Conservation (phyloP, 1,140 invertebrate genomes). For the Ostrea edulis region DNA sequence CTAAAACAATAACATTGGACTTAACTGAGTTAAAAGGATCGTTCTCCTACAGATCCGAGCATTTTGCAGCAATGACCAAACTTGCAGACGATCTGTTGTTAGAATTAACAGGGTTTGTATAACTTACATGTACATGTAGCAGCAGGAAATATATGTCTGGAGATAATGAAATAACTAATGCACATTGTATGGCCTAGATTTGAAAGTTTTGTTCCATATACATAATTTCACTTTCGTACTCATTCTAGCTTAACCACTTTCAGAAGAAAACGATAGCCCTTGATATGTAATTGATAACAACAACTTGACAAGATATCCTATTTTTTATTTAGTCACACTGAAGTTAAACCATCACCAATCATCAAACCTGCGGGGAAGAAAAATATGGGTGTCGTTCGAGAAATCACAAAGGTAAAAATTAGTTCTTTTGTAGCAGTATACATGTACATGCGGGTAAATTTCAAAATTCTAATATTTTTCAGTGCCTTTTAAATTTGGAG, state of each 20-base stretch:
- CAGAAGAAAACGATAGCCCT: not conserved
- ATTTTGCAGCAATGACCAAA: constrained; percentile 49
- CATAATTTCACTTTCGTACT: not conserved
- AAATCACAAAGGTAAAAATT: not conserved
- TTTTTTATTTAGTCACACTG: not conserved
- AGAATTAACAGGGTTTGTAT: constrained; percentile 25
- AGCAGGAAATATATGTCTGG: not conserved
- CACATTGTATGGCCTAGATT: not conserved
- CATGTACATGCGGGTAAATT: not conserved
- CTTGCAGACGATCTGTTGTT: constrained; percentile 46
- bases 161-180: not conserved
- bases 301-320: not conserved
- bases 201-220: not conserved
- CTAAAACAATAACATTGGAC: constrained; percentile 2
- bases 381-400: not conserved
- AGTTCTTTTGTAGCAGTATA: not conserved
- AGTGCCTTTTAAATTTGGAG: not conserved
- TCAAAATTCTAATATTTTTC: not conserved
- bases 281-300: not conserved
- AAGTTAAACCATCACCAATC: not conserved
- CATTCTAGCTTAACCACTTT: not conserved
- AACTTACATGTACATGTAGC: not conserved
- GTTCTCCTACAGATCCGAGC: constrained; percentile 35
- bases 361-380: not conserved
- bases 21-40: not conserved